Conservation (phyloP, 2,888 invertebrate genomes). For the Eugnorisma glareosa region DNA sequence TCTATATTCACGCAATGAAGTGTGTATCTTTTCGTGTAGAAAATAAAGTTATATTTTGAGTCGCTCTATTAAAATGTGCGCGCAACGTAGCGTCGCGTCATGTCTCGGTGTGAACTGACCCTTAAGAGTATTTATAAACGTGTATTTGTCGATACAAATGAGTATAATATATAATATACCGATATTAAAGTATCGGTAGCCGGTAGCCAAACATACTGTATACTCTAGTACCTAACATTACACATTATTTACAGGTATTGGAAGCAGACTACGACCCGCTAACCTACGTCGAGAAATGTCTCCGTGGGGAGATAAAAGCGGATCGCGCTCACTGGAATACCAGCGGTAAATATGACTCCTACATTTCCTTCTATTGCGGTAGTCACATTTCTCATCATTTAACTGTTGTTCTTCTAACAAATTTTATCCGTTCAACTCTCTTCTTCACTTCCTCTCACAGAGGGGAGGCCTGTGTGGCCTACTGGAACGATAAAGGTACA, state of each 20-base stretch:
- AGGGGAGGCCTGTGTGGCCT: background rate
- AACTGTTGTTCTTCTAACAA: background rate
- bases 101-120: too few species aligned
- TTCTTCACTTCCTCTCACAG: background rate
- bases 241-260: conserved; percentile 89
- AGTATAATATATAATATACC: too few species aligned
- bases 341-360: conserved; percentile 92
- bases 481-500: background rate
- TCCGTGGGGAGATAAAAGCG: conserved; percentile 96
- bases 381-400: background rate
- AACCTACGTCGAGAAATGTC: conserved; percentile 97
- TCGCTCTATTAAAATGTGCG: too few species aligned
- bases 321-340: conserved; percentile 98
- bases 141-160: too few species aligned
- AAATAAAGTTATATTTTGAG: too few species aligned
- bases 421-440: background rate
- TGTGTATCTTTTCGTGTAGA: too few species aligned
- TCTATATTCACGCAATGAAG: too few species aligned
- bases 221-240: background rate
- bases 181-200: too few species aligned
- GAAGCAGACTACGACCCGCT: conserved; percentile 97
- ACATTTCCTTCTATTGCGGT: background rate
- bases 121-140: too few species aligned
- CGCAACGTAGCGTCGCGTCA: too few species aligned
- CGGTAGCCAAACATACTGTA: too few species aligned